Percentiles rank a stretch among this genome's conserved stretches.
These are phyloP conservation scores for Leptocoma aspasia DNA, from an alignment of 2,113 vertebrate genomes.

Conservation along the genomic window DNA sequence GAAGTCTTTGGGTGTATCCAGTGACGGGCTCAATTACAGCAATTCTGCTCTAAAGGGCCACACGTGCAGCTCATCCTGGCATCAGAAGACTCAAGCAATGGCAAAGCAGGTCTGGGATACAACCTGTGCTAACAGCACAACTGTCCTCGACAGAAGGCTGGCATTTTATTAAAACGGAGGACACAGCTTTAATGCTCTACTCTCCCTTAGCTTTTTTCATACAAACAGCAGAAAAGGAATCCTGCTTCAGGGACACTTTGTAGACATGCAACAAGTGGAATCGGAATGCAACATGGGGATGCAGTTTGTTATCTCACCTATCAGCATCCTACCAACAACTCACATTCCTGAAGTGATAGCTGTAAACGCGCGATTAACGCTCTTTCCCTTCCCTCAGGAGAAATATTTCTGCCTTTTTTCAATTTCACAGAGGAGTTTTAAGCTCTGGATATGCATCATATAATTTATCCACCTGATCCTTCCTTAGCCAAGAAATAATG, in stretches of 20 bases:
- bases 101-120: background rate
- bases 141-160: background rate
- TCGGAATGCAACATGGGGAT: background rate
- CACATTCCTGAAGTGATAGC: background rate
- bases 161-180: background rate
- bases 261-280: background rate
- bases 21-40: background rate
- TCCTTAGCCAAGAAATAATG: background rate
- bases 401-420: background rate
- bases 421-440: background rate
- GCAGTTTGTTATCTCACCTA: background rate
- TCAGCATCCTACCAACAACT: background rate
- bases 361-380: background rate
- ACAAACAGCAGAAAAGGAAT: background rate
- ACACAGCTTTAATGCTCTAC: background rate
- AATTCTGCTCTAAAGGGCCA: background rate
- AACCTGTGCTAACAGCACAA: background rate
- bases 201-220: background rate
- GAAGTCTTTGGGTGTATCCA: background rate
- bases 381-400: background rate
- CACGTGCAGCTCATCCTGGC: background rate
- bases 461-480: background rate
- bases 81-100: background rate
- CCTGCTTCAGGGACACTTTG: background rate
- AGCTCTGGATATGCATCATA: background rate